phyloP scores from a whole-genome alignment of 2,113 vertebrate genomes.

The Datnioides undecimradiatus region DNA sequence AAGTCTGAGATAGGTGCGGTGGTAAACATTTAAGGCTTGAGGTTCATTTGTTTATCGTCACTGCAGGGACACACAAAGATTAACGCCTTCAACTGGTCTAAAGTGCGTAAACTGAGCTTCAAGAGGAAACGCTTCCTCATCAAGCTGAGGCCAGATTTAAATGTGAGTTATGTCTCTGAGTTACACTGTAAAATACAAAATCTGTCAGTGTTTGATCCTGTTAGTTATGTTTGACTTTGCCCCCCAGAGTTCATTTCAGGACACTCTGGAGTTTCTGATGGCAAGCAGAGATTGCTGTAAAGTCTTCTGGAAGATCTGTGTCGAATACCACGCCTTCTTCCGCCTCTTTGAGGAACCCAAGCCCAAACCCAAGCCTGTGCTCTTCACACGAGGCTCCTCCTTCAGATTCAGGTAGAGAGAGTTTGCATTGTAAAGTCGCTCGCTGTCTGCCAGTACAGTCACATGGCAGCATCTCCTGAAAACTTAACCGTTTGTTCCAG shows the following conservation, averaged over 20 bases:
- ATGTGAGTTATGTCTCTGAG: constrained; percentile 85
- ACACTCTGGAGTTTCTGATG: constrained; percentile 98
- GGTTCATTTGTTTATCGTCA: constrained; percentile 1
- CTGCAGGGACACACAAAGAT: constrained; percentile 94
- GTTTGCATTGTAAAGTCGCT: constrained; percentile 7
- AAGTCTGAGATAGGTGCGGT: background rate
- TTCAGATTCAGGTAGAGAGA: constrained; percentile 95
- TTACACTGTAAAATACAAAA: background rate
- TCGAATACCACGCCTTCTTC: constrained; percentile 99
- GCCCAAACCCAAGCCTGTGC: constrained; percentile 94
- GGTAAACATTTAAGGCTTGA: background rate
- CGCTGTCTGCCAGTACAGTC: constrained; percentile 5
- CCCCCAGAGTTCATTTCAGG: constrained; percentile 91
- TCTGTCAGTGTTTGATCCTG: background rate
- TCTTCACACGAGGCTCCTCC: constrained; percentile 96
- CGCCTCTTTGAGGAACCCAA: constrained; percentile 98
- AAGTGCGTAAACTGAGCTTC: constrained; percentile 98
- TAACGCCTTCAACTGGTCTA: constrained; percentile 98
- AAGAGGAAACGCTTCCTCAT: constrained; percentile 98
- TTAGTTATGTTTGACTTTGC: background rate
- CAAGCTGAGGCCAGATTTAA: constrained; percentile 93
- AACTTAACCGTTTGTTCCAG: constrained; percentile 15
- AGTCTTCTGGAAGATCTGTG: constrained; percentile 99
- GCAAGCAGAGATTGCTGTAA: constrained; percentile 97
- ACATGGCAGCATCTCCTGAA: background rate